phyloP scores from a whole-genome alignment of 2,113 vertebrate species.

The Xiphias gladius region DNA sequence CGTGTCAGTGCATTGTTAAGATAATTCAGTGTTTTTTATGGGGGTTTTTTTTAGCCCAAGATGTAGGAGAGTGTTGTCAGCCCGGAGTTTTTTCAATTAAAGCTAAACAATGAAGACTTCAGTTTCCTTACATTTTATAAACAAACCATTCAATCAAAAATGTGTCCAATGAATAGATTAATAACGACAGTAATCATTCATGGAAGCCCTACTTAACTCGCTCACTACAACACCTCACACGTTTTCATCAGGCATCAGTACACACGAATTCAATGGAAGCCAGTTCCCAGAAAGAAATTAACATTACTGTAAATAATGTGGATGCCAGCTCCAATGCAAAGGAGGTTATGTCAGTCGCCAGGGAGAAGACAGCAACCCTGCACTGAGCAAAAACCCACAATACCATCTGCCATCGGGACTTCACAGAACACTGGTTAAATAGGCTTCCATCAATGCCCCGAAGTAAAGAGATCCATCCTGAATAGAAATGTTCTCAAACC shows the following conservation, averaged over 20 bases:
- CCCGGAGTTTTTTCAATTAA: too few species aligned
- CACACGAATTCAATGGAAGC: background rate
- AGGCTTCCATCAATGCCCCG: background rate
- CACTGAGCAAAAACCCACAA: conserved; percentile 22
- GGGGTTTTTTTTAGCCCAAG: too few species aligned
- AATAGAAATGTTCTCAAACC: background rate
- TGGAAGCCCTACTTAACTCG: too few species aligned
- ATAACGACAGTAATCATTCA: too few species aligned
- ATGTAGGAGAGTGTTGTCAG: too few species aligned
- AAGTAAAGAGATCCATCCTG: background rate
- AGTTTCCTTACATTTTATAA: too few species aligned
- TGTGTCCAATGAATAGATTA: too few species aligned
- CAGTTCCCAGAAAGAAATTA: conserved; percentile 7
- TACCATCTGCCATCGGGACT: conserved; percentile 47
- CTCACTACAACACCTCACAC: background rate
- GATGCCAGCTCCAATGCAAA: conserved; percentile 1
- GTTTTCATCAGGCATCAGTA: too few species aligned
- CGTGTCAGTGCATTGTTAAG: background rate
- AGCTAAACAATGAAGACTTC: too few species aligned
- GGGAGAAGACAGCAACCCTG: conserved; percentile 14
- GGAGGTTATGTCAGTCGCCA: conserved; percentile 31
- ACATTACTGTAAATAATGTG: conserved; percentile 2
- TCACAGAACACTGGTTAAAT: conserved; percentile 3
- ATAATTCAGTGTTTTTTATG: background rate
- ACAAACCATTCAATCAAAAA: too few species aligned